These are phyloP conservation scores for Hemitrygon akajei DNA, from an alignment of 2,797 vertebrate species.

Conservation along the genomic window DNA sequence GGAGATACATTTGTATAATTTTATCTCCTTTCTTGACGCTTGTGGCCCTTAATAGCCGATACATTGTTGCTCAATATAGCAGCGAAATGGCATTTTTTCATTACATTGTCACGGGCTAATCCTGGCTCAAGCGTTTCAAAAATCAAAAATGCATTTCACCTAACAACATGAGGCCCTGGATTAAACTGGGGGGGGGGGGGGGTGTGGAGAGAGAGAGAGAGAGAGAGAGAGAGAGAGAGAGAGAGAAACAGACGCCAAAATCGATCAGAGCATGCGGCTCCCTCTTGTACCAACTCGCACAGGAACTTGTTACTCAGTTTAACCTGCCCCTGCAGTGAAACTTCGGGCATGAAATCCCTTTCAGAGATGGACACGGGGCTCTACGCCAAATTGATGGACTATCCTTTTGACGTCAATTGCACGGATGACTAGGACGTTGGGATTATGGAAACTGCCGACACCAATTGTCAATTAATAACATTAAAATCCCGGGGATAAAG, in stretches of 20 bases:
- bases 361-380: neutral
- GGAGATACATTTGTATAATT: neutral
- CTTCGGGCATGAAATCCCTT: neutral
- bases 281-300: neutral
- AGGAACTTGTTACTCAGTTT: neutral
- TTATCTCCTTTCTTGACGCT: constrained; percentile 7
- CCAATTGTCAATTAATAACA: neutral
- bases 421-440: too few relatives aligned
- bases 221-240: too few relatives aligned
- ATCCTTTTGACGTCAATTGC: neutral
- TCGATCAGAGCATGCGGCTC: too few relatives aligned
- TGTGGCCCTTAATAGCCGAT: constrained; percentile 52
- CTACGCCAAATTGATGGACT: neutral
- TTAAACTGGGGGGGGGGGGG: too few relatives aligned
- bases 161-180: constrained; percentile 55
- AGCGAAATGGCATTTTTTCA: constrained; percentile 60
- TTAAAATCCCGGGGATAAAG: neutral
- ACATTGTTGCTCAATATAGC: constrained; percentile 54
- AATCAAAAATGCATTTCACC: constrained; percentile 67
- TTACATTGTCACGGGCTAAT: constrained; percentile 58
- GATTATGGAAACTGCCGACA: neutral
- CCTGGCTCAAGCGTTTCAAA: constrained; percentile 57
- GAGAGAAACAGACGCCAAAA: neutral
- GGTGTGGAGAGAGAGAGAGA: too few relatives aligned
- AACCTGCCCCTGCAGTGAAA: neutral